Evolutionary conservation across 1,140 invertebrate species (phyloP), one percentile per base, ranked within the genome.

Genomic region (Pseudomyrmex flavicornis): DNA sequence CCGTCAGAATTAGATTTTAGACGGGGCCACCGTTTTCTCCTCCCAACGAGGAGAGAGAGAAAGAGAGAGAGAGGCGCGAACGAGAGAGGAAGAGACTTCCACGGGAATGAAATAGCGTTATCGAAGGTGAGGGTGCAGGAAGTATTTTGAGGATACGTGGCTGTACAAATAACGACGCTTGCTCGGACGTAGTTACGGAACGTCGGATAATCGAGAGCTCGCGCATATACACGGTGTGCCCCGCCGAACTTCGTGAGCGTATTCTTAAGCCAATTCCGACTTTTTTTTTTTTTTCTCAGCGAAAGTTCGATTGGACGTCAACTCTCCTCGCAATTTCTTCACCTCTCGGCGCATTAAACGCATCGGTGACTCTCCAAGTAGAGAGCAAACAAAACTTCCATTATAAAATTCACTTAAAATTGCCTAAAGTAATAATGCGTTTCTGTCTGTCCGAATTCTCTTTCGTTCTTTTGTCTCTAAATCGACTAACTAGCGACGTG

Each of bases 1-100:
- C 58, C 70, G 84, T 76, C 74, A 84, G 79, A 88, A 89, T 89
- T 89, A 89, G 87, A 89, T 89, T 89, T 88, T 83, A 62, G 84
- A 86, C 74, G 86, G 65, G 75, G 85, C 26, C 74, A 83, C 80
- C 87, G 84, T 86, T 88, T 76, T 82, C 70, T 80, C 35, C 35
- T 35, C 35, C 35, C 35, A 2, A 3, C 35, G 35, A 35, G 4
- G 35, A 35, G 5, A 35, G 5, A 35, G 26, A 26, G 26, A 26
- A 2, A 2, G 26, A 26, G 26, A 35, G 26, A 26, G 26, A 35
- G 26, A 5, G 26, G 0, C 35, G 5, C 35, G 5, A 3, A 46
- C 59, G 68, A 20, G 75, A 66, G 68, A 68, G 58, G 84, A 75
- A 66, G 79, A 66, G 84, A 66, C 74, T 72, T 73, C 17, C 50